Base-by-base conservation (phyloP, 2,797 vertebrate genomes). In the Mormyrus hasselquistii region DNA sequence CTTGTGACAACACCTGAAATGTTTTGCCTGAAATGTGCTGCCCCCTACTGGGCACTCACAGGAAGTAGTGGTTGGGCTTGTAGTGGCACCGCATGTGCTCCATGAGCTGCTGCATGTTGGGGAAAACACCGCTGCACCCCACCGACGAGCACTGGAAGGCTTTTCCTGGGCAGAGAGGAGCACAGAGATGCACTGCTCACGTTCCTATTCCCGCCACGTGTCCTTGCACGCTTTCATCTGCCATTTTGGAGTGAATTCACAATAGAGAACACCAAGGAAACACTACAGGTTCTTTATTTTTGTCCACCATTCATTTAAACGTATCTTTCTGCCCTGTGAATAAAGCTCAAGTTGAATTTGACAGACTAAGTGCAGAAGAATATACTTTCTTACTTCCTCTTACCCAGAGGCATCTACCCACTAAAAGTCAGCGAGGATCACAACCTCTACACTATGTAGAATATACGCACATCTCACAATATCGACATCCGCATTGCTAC, bases 21-120 rank as follows among this genome's bases (percentile, higher is more conserved):
- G 19, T 34, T 57, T 22, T 41, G 16, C 4, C 16, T 34, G 29
- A 34, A 34, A 34, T 34, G 50, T 79, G 47, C 9, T 53, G 22
- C 69, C 44, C 38, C 47, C 16, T 47, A 76, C 10, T 44, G 62
- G 0, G 1, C 38, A 92, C 98, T 97, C 94, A 99, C 98, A 98
- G 94, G 93, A 98, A 99, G 93, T 96, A 99, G 55, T 97, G 95
- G 92, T 99, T 99, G 1, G 97, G 97, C 90, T 99, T 99, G 96
- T 99, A 97, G 91, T 99, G 98, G 88, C 95, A 96, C 91, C 97
- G 97, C 95, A 96, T 95, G 83, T 99, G 98, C 14, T 95, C 94
- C 97, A 99, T 97, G 89, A 99, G 95, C 86, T 96, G 96, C 93
- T 98, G 97, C 98, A 99, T 99, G 96, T 94, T 96, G 90, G 97